A percentile compares a stretch with the other conserved stretches of the same genome.
Evolutionary conservation across 2,888 invertebrate species (phyloP).

Genomic region (Artemia sinica): DNA sequence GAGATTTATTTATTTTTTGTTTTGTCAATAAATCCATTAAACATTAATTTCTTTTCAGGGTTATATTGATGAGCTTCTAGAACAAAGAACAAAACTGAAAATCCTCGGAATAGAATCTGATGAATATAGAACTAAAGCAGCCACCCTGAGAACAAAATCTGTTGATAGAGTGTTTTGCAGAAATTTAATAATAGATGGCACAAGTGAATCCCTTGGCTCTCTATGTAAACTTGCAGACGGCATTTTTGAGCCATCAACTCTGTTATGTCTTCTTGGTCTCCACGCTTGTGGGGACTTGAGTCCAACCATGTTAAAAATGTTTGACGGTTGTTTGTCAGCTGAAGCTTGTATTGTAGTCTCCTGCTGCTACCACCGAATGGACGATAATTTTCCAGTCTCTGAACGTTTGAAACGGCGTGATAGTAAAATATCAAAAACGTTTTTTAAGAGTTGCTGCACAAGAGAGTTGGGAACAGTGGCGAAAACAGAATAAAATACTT

Average conservation of each 20-base stretch:
- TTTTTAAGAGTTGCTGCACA: slow-evolving; percentile 55
- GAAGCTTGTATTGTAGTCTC: slow-evolving; percentile 48
- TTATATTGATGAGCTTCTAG: background rate
- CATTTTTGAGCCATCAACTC: slow-evolving; percentile 13
- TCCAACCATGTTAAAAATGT: slow-evolving; percentile 45
- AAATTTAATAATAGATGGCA: background rate
- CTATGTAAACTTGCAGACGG: background rate
- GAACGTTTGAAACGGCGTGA: slow-evolving; percentile 28
- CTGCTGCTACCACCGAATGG: slow-evolving; percentile 61
- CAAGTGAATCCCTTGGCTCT: background rate
- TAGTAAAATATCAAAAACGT: slow-evolving; percentile 38
- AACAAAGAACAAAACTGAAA: background rate
- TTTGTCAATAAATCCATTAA: too few species aligned
- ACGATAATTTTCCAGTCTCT: slow-evolving; percentile 32
- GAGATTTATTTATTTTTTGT: too few species aligned
- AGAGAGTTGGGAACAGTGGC: slow-evolving; percentile 41
- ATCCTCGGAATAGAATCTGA: background rate
- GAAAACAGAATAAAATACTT: slow-evolving; percentile 34
- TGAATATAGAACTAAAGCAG: background rate
- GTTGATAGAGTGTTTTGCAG: background rate
- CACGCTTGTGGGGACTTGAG: slow-evolving; percentile 64
- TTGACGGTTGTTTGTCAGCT: slow-evolving; percentile 40
- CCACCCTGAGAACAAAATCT: background rate
- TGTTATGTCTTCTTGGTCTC: slow-evolving; percentile 41
- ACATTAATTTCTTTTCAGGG: background rate